A percentile compares a stretch with the other conserved stretches of the same genome.
Conservation (phyloP, 2,888 invertebrate genomes). For the Chamaedrilus cognettii region DNA sequence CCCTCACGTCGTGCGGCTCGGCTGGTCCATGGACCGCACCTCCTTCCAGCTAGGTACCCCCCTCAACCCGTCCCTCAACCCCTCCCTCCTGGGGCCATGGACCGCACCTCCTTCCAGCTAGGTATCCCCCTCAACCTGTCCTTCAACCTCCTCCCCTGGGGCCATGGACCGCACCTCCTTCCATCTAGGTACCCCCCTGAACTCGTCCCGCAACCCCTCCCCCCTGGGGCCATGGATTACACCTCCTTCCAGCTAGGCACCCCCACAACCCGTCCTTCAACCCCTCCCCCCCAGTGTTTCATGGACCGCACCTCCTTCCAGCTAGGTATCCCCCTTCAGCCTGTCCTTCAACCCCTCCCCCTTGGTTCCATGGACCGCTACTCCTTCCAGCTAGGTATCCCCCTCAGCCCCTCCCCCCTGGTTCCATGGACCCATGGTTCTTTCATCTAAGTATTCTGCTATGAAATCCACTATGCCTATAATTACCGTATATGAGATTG, state of each 20-base stretch:
- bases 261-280: too few species aligned
- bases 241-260: constrained; percentile 79
- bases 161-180: constrained; percentile 74
- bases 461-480: too few species aligned
- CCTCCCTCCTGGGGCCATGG: constrained; percentile 61
- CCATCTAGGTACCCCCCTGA: constrained; percentile 83
- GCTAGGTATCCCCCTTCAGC: constrained; percentile 66
- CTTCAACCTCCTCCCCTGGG: too few species aligned
- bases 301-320: constrained; percentile 73
- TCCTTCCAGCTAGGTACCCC: constrained; percentile 76
- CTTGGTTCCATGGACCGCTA: constrained; percentile 66
- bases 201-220: too few species aligned
- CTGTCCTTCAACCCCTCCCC: not conserved
- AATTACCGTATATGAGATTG: too few species aligned
- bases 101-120: constrained; percentile 74
- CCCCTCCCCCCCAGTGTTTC: too few species aligned
- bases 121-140: too few species aligned
- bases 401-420: too few species aligned
- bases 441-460: constrained; percentile 84
- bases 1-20: constrained; percentile 79
- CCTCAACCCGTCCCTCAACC: not conserved
- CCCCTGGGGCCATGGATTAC: constrained; percentile 78
- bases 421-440: constrained; percentile 75
- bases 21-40: constrained; percentile 80
- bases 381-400: constrained; percentile 78